Percentiles rank a stretch among this genome's conserved stretches.
Conservation (phyloP, 1,140 invertebrate species). For the Drosophila murphyi region DNA sequence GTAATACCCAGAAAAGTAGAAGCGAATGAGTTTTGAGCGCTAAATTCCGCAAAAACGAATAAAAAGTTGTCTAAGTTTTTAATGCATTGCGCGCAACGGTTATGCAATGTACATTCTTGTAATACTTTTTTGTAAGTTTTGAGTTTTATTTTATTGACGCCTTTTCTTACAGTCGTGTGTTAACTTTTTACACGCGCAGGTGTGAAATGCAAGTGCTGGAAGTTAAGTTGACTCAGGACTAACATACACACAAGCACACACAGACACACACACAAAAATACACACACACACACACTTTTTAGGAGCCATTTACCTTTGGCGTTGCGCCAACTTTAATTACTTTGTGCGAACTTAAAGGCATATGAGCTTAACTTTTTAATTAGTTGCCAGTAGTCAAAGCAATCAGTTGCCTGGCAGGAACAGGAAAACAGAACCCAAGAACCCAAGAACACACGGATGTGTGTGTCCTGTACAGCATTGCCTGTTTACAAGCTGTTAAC, state of each 20-base stretch:
- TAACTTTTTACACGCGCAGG: constrained; percentile 73
- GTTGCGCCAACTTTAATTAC: constrained; percentile 77
- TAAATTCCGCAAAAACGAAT: constrained; percentile 26
- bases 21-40: constrained; percentile 16
- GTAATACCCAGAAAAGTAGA: not conserved
- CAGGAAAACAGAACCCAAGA: constrained; percentile 19
- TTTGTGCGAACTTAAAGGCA: constrained; percentile 79
- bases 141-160: constrained; percentile 45
- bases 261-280: constrained; percentile 15
- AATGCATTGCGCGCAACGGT: constrained; percentile 43
- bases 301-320: constrained; percentile 49
- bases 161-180: constrained; percentile 59
- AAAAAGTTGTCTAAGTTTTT: constrained; percentile 32
- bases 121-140: constrained; percentile 48
- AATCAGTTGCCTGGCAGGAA: constrained; percentile 60
- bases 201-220: constrained; percentile 77
- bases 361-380: constrained; percentile 80
- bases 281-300: not conserved
- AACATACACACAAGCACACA: constrained; percentile 7
- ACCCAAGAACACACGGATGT: not conserved
- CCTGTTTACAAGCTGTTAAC: constrained; percentile 68
- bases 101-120: constrained; percentile 51
- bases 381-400: constrained; percentile 76
- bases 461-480: constrained; percentile 37
- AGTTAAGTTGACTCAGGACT: constrained; percentile 52